Evolutionary conservation across 2,888 invertebrate genomes (phyloP).

Genomic region (Amphipoea lucens): DNA sequence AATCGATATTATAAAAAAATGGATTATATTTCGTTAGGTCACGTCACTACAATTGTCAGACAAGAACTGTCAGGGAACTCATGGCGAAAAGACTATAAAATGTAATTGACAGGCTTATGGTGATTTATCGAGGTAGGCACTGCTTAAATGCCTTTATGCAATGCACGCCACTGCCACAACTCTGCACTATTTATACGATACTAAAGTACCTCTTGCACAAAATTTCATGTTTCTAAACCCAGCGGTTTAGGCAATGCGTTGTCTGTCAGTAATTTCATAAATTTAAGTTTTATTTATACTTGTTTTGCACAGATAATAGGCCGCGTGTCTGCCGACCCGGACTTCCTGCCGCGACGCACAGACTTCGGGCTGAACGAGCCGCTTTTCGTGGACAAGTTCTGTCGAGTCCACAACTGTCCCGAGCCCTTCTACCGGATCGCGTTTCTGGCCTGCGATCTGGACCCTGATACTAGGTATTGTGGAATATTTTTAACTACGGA

Average conservation of each 20-base stretch:
- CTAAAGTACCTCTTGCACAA: not conserved
- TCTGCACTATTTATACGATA: not conserved
- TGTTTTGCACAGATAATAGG: constrained; percentile 94
- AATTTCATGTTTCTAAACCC: not conserved
- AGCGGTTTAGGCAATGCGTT: not conserved
- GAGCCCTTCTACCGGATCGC: constrained; percentile 96
- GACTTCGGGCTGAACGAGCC: constrained; percentile 98
- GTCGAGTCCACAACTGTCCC: constrained; percentile 92
- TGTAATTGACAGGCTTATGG: too few species aligned
- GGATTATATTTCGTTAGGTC: too few species aligned
- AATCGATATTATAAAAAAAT: too few species aligned
- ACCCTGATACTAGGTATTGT: constrained; percentile 96
- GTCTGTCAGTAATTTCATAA: not conserved
- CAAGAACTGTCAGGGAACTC: too few species aligned
- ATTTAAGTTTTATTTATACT: not conserved
- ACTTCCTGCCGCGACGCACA: constrained; percentile 96
- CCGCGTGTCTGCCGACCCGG: constrained; percentile 98
- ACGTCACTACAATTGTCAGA: too few species aligned
- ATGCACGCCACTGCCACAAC: not conserved
- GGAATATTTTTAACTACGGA: not conserved
- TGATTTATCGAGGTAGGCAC: too few species aligned
- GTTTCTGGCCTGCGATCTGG: constrained; percentile 96
- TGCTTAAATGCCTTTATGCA: too few species aligned
- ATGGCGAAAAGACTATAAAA: too few species aligned
- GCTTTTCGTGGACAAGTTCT: constrained; percentile 96